Evolutionary conservation across 2,113 vertebrate genomes (phyloP).

Genomic region (Cavia aperea): DNA sequence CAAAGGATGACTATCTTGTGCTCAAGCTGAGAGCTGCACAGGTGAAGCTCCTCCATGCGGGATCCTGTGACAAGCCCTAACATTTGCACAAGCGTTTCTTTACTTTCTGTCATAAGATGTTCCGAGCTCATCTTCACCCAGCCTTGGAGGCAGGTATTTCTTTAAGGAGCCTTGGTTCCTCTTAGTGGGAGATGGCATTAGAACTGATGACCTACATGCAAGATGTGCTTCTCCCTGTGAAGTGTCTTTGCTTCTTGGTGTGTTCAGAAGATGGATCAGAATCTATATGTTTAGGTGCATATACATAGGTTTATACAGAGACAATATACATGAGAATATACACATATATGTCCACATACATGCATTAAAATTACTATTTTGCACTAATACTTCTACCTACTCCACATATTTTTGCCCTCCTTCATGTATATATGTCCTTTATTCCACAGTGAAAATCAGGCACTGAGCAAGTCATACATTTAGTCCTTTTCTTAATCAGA

Average conservation of each 20-base stretch:
- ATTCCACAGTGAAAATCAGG: not conserved
- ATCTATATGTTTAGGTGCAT: not conserved
- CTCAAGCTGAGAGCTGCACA: not conserved
- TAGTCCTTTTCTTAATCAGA: not conserved
- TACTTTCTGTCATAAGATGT: not conserved
- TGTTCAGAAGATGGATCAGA: not conserved
- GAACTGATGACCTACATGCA: not conserved
- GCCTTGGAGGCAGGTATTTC: not conserved
- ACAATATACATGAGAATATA: not conserved
- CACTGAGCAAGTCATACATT: not conserved
- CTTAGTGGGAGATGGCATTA: not conserved
- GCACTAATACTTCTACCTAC: not conserved
- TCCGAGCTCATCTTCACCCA: not conserved
- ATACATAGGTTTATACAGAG: fast-evolving
- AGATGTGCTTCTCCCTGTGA: not conserved
- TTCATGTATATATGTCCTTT: not conserved
- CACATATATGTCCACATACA: fast-evolving
- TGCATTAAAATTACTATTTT: not conserved
- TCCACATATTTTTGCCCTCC: not conserved
- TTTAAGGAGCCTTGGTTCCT: not conserved
- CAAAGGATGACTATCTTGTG: not conserved
- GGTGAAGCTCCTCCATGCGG: not conserved
- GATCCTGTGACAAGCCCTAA: not conserved
- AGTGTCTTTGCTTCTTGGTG: not conserved
- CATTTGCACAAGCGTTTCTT: not conserved